Evolutionary conservation across 2,797 vertebrate species (phyloP), one percentile per base, ranked within the genome.

Genomic region (Silurus aristotelis): DNA sequence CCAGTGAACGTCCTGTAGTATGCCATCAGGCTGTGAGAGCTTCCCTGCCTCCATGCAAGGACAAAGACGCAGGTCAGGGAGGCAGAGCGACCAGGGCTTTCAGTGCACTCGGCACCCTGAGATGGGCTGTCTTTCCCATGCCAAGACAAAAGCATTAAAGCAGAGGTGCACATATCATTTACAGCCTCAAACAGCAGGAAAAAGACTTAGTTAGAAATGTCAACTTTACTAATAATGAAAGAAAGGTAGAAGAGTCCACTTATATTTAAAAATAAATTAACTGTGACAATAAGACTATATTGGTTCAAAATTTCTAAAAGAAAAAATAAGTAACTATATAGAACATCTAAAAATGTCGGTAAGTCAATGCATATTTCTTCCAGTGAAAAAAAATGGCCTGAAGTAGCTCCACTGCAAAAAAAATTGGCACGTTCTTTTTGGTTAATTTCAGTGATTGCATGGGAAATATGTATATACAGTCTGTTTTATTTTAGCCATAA

Each of bases 1-100:
- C 83, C 84, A 85, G 83, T 67, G 91, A 92, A 91, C 92, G 92
- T 89, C 89, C 88, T 89, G 83, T 88, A 89, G 89, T 91, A 91
- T 91, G 91, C 90, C 90, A 86, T 87, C 86, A 85, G 87, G 88
- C 83, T 90, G 89, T 90, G 91, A 92, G 87, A 88, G 89, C 92
- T 93, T 92, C 93, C 91, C 90, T 93, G 88, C 81, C 90, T 92
- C 90, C 88, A 80, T 87, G 90, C 89, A 92, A 90, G 91, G 92
- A 94, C 92, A 94, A 94, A 93, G 92, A 92, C 92, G 88, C 90
- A 89, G 91, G 89, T 90, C 88, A 85, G 73, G 71, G 89, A 93
- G 92, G 89, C 91, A 92, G 90, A 90, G 87, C 27, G 76, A 89
- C 22, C 72, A 61, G 79, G 80, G 73, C 78, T 86, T 89, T 90